Conservation (phyloP, 2,888 invertebrate species). For the Apamea epomidion region DNA sequence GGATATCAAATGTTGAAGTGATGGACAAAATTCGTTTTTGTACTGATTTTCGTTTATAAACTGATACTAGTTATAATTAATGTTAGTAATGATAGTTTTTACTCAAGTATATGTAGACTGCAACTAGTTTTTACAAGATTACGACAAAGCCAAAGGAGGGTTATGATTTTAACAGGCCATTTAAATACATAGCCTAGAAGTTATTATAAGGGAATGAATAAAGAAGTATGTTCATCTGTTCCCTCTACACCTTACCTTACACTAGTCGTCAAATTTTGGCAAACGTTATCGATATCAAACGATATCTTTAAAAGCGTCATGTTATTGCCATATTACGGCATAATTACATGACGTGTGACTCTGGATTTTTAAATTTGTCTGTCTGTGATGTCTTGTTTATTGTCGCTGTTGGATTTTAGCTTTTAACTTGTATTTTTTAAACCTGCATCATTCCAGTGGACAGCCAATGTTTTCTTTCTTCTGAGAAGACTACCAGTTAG, state of each 20-base stretch:
- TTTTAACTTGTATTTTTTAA: neutral
- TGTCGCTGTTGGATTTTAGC: neutral
- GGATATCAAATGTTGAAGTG: slow-evolving; percentile 25
- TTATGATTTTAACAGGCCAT: neutral
- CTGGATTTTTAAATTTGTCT: neutral
- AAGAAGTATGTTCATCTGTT: neutral
- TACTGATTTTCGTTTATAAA: neutral
- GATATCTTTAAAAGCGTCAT: neutral
- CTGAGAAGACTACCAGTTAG: too few species aligned
- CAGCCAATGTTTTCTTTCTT: neutral
- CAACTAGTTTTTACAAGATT: neutral
- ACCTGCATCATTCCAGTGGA: neutral
- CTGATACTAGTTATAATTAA: neutral
- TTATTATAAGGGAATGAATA: too few species aligned
- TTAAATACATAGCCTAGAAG: neutral
- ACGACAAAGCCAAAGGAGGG: neutral
- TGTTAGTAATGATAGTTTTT: neutral
- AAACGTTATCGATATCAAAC: neutral
- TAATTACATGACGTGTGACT: neutral
- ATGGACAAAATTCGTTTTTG: slow-evolving; percentile 11
- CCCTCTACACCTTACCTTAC: too few species aligned
- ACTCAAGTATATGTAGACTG: neutral
- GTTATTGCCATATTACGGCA: neutral
- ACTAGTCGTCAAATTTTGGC: neutral
- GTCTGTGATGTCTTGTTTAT: neutral